Evolutionary conservation across 2,113 vertebrate species (phyloP).

Genomic region (Zootoca vivipara): DNA sequence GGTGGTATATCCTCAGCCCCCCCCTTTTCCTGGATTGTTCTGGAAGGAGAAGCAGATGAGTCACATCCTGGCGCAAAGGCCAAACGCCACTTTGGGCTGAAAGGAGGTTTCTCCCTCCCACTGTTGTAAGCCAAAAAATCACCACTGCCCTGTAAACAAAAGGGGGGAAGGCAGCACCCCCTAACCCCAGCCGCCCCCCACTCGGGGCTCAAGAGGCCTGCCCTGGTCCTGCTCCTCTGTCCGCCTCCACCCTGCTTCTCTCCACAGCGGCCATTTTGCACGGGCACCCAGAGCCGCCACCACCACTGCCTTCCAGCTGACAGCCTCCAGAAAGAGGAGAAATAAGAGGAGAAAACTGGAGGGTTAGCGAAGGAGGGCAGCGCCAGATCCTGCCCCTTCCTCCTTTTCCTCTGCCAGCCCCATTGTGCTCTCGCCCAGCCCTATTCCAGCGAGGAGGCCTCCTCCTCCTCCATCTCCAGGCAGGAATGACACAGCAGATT

Average conservation of each 20-base stretch:
- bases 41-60: neutral
- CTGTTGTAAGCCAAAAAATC: no score
- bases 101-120: neutral
- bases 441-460: neutral
- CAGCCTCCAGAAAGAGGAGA: neutral
- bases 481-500: conserved; percentile 6
- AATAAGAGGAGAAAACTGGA: neutral
- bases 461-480: neutral
- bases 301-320: no score
- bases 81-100: neutral
- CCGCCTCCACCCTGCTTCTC: neutral
- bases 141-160: neutral
- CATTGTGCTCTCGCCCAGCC: neutral
- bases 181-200: neutral
- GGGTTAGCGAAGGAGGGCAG: neutral
- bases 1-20: no score
- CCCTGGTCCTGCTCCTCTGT: neutral
- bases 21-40: neutral
- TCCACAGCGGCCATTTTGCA: neutral
- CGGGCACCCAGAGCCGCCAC: no score
- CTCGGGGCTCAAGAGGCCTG: neutral
- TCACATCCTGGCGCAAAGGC: neutral
- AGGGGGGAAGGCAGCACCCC: neutral
- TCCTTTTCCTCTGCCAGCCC: neutral
- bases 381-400: neutral